Conservation (phyloP, 2,888 invertebrate genomes). For the Caenorhabditis sp. region DNA sequence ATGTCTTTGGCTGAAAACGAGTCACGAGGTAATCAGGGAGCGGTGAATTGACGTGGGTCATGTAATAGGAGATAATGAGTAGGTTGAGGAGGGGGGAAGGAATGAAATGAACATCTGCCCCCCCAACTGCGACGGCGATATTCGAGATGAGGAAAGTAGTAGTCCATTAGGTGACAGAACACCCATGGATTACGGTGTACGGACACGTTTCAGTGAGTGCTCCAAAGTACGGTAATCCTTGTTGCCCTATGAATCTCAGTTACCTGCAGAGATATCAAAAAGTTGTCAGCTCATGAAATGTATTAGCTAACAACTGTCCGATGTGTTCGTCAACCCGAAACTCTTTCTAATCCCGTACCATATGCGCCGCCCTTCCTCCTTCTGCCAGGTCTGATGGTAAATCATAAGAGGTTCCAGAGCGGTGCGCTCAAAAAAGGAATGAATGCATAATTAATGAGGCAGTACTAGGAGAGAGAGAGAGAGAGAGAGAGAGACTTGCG, state of each 20-base stretch:
- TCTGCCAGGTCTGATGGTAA: too few relatives aligned
- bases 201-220: too few relatives aligned
- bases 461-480: too few relatives aligned
- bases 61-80: too few relatives aligned
- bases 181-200: too few relatives aligned
- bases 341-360: constrained; percentile 21
- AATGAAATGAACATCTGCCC: constrained; percentile 15
- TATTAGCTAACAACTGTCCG: background rate
- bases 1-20: constrained; percentile 62
- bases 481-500: constrained; percentile 20
- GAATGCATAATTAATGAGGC: constrained; percentile 53
- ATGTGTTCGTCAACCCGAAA: too few relatives aligned
- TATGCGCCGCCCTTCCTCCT: constrained; percentile 10
- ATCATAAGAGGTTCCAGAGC: constrained; percentile 18
- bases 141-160: too few relatives aligned
- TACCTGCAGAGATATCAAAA: too few relatives aligned
- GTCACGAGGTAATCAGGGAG: constrained; percentile 5
- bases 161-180: too few relatives aligned
- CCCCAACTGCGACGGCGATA: too few relatives aligned
- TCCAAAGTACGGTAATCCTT: constrained; percentile 5
- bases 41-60: constrained; percentile 13
- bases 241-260: background rate
- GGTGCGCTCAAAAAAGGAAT: constrained; percentile 23
- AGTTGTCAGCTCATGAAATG: too few relatives aligned
- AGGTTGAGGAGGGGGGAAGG: background rate